These are phyloP conservation scores for Carcina quercana DNA, from an alignment of 2,888 invertebrate genomes.

Conservation along the genomic window DNA sequence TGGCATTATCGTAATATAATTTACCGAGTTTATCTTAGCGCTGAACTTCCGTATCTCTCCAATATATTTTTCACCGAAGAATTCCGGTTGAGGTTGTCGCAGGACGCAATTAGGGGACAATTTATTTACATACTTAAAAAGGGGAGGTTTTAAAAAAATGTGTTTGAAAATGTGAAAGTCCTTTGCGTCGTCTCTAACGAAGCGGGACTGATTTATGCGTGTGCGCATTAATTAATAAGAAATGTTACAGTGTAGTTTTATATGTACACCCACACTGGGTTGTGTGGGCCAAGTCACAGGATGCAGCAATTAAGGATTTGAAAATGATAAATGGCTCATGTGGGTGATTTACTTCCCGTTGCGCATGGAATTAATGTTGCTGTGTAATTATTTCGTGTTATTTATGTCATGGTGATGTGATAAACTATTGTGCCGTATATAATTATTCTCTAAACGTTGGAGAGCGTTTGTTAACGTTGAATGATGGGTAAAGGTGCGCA, in stretches of 20 bases:
- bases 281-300: conserved; percentile 17
- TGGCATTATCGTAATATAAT: conserved; percentile 28
- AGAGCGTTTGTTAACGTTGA: no score
- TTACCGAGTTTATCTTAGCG: conserved; percentile 24
- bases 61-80: conserved; percentile 11
- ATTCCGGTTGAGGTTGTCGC: conserved; percentile 27
- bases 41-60: conserved; percentile 21
- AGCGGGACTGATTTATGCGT: conserved; percentile 69
- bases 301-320: conserved; percentile 10
- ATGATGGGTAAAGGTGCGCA: no score
- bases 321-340: no score
- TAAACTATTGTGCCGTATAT: no score
- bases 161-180: conserved; percentile 44
- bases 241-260: conserved; percentile 44
- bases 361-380: no score
- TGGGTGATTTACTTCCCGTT: no score
- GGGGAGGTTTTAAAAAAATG: conserved; percentile 24
- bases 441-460: no score
- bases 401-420: no score
- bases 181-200: conserved; percentile 62
- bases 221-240: conserved; percentile 70
- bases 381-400: no score
- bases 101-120: conserved; percentile 48
- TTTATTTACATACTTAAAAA: conserved; percentile 44
- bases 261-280: conserved; percentile 34